These are phyloP conservation scores for Cottus gobio DNA, from an alignment of 2,113 vertebrate genomes.

Conservation along the genomic window DNA sequence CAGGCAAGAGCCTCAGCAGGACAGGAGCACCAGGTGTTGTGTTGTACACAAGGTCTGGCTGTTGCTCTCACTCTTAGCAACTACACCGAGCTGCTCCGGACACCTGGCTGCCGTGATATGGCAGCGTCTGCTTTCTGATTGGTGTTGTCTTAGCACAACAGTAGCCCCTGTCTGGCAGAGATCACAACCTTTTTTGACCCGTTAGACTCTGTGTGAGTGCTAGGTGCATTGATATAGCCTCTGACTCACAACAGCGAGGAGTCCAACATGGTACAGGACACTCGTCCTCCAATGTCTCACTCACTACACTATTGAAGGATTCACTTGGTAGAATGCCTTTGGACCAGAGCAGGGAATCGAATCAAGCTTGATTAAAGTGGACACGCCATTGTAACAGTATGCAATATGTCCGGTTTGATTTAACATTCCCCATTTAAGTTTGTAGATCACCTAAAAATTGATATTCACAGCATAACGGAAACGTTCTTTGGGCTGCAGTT, in stretches of 20 bases:
- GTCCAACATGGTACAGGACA: slow-evolving; percentile 16
- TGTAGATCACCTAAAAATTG: not conserved
- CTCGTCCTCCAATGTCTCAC: not conserved
- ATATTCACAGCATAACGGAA: not conserved
- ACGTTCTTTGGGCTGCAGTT: not conserved
- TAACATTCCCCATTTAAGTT: slow-evolving; percentile 2
- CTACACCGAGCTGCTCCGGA: slow-evolving; percentile 67
- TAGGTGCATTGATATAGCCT: slow-evolving; percentile 46
- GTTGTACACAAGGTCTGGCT: slow-evolving; percentile 70
- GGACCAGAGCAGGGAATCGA: slow-evolving; percentile 16
- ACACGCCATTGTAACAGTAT: slow-evolving; percentile 6
- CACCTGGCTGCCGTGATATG: slow-evolving; percentile 72
- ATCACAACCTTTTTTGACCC: slow-evolving; percentile 70
- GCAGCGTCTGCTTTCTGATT: slow-evolving; percentile 56
- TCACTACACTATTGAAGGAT: slow-evolving; percentile 14
- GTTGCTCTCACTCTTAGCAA: slow-evolving; percentile 62
- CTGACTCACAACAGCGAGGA: slow-evolving; percentile 51
- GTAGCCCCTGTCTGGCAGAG: slow-evolving; percentile 44
- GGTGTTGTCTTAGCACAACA: slow-evolving; percentile 58
- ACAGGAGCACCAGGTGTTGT: slow-evolving; percentile 66
- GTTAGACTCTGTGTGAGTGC: slow-evolving; percentile 47
- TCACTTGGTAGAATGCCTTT: slow-evolving; percentile 13
- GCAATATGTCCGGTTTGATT: slow-evolving; percentile 14
- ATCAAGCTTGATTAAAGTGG: slow-evolving; percentile 42
- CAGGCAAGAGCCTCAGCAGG: slow-evolving; percentile 50